These are phyloP conservation scores for Pandemis corylana DNA, from an alignment of 2,888 invertebrate genomes.

Conservation along the genomic window DNA sequence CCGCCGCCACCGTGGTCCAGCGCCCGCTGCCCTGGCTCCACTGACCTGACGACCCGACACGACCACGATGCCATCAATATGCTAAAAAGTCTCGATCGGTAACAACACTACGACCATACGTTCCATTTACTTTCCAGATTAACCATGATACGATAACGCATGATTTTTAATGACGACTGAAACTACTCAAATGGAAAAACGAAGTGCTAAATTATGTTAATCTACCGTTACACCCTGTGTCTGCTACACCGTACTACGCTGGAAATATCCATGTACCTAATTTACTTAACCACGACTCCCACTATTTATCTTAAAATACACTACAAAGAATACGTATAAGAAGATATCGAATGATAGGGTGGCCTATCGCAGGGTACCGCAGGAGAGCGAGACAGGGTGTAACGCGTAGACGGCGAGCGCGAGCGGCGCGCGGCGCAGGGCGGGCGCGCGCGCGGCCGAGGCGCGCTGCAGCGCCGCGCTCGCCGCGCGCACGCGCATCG, in stretches of 20 bases:
- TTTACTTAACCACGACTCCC: not conserved
- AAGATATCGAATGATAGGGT: not conserved
- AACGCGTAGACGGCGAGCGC: constrained; percentile 20
- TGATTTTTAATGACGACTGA: too few relatives aligned
- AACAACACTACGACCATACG: too few relatives aligned
- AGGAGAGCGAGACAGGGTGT: constrained; percentile 34
- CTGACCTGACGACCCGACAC: constrained; percentile 43
- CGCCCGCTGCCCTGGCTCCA: constrained; percentile 53
- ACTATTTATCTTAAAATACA: not conserved
- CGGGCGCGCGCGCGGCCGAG: constrained; percentile 42
- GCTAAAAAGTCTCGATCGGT: too few relatives aligned
- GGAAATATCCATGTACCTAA: not conserved
- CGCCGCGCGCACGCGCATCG: constrained; percentile 44
- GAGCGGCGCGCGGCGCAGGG: constrained; percentile 3
- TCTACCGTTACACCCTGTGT: constrained; percentile 38
- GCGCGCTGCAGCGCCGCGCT: constrained; percentile 51
- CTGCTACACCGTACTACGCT: not conserved
- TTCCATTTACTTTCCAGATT: too few relatives aligned
- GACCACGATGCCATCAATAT: too few relatives aligned
- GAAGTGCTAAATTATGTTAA: not conserved
- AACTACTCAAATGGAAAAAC: not conserved
- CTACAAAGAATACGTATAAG: not conserved
- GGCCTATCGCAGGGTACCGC: constrained; percentile 22
- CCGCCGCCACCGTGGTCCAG: constrained; percentile 75
- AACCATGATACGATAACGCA: too few relatives aligned